These are phyloP conservation scores for Ariopsis seemanni DNA, from an alignment of 2,113 vertebrate species.

Conservation along the genomic window DNA sequence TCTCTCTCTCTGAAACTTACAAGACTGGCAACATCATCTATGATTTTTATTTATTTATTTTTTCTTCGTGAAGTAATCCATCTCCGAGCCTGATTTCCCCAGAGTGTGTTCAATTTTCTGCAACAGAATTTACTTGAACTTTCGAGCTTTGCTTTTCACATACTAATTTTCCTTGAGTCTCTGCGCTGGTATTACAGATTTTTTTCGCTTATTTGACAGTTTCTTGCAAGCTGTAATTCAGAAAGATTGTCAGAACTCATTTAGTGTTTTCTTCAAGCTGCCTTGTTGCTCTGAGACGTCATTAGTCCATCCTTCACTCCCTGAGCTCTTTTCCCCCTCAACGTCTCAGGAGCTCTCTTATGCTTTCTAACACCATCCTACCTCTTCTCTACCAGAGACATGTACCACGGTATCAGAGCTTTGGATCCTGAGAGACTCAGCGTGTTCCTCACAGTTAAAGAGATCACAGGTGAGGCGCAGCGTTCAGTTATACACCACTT, in stretches of 20 bases:
- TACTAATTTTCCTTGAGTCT: neutral
- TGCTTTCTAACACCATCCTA: neutral
- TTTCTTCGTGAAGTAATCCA: neutral
- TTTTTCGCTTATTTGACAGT: constrained; percentile 35
- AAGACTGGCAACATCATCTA: neutral
- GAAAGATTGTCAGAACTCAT: constrained; percentile 46
- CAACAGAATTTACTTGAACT: neutral
- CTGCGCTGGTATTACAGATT: neutral
- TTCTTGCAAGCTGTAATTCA: constrained; percentile 26
- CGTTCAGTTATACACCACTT: neutral
- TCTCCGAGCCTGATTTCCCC: constrained; percentile 10
- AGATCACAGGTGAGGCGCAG: constrained; percentile 88
- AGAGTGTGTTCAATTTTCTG: neutral
- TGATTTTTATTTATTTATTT: neutral
- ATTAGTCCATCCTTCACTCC: constrained; percentile 34
- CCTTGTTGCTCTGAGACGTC: constrained; percentile 34
- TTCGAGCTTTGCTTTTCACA: neutral
- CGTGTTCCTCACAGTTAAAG: constrained; percentile 90
- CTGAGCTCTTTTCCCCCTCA: neutral
- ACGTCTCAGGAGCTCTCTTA: constrained; percentile 33
- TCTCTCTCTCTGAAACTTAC: neutral
- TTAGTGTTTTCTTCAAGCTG: constrained; percentile 25
- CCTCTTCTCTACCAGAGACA: constrained; percentile 74
- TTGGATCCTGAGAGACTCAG: constrained; percentile 91
- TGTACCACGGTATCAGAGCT: constrained; percentile 89